Evolutionary conservation across 2,888 invertebrate genomes (phyloP).

Genomic region (Dryocosmus kuriphilus): DNA sequence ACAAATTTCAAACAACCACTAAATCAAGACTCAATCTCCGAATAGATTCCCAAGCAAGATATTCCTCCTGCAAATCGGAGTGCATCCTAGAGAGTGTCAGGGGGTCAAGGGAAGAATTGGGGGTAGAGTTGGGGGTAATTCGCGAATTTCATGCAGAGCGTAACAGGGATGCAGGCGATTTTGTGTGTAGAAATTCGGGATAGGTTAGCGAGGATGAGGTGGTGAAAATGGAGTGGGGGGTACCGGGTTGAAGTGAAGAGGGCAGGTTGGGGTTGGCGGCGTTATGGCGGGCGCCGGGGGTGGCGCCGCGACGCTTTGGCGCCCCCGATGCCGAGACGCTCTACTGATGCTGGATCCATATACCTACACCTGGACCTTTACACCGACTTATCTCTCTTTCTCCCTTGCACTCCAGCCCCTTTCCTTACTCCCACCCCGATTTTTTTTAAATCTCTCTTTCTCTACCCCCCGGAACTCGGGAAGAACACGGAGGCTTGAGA

Average conservation of each 20-base stretch:
- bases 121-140: conserved; percentile 43
- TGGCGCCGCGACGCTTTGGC: conserved; percentile 77
- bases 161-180: conserved; percentile 46
- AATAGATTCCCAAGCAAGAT: conserved; percentile 41
- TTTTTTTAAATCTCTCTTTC: conserved; percentile 48
- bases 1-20: background rate
- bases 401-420: conserved; percentile 38
- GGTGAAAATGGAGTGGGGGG: conserved; percentile 28
- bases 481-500: conserved; percentile 36
- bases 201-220: conserved; percentile 50
- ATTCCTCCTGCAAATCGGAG: conserved; percentile 8
- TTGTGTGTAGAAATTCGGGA: conserved; percentile 49
- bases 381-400: conserved; percentile 51
- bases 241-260: conserved; percentile 41
- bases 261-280: conserved; percentile 71
- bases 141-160: conserved; percentile 30
- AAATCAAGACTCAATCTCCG: conserved; percentile 1
- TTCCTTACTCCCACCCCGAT: conserved; percentile 26
- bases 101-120: conserved; percentile 18
- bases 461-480: conserved; percentile 45
- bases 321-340: conserved; percentile 73
- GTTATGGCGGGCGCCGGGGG: conserved; percentile 75
- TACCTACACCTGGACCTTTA: conserved; percentile 47
- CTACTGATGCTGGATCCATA: conserved; percentile 70
- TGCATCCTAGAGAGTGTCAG: background rate